Conservation (phyloP, 1,140 invertebrate species). For the Drosophila dunni region DNA sequence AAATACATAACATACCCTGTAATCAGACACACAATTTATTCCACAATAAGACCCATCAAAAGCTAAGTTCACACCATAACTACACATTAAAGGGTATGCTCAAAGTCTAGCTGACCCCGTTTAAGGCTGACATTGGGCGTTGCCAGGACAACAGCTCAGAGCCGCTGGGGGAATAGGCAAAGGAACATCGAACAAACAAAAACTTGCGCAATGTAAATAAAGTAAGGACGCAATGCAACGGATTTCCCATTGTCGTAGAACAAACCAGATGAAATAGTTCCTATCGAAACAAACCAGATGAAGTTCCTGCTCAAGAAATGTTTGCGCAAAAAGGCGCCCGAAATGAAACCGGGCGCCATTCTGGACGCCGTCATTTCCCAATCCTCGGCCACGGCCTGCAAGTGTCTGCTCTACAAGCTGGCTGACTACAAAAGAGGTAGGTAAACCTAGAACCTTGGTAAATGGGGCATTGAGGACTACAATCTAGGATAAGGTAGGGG, state of each 20-base stretch:
- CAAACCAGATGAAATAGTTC: background rate
- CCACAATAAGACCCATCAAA: too few relatives aligned
- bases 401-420: conserved; percentile 93
- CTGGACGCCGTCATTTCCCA: conserved; percentile 94
- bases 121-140: background rate
- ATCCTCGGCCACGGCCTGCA: conserved; percentile 92
- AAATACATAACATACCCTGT: too few relatives aligned
- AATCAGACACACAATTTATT: too few relatives aligned
- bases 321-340: conserved; percentile 79
- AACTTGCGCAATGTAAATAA: conserved; percentile 25
- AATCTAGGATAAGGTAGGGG: too few relatives aligned
- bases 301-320: conserved; percentile 82
- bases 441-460: background rate
- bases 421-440: conserved; percentile 95
- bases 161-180: background rate
- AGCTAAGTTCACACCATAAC: too few relatives aligned
- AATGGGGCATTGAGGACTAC: too few relatives aligned
- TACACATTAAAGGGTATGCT: too few relatives aligned
- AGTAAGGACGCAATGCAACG: background rate
- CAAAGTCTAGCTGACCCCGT: background rate
- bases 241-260: background rate
- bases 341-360: conserved; percentile 86
- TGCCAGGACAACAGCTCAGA: conserved; percentile 35
- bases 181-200: conserved; percentile 59
- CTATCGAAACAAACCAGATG: conserved; percentile 50